Evolutionary conservation across 2,888 invertebrate species (phyloP).

Genomic region (Melieria crassipennis): DNA sequence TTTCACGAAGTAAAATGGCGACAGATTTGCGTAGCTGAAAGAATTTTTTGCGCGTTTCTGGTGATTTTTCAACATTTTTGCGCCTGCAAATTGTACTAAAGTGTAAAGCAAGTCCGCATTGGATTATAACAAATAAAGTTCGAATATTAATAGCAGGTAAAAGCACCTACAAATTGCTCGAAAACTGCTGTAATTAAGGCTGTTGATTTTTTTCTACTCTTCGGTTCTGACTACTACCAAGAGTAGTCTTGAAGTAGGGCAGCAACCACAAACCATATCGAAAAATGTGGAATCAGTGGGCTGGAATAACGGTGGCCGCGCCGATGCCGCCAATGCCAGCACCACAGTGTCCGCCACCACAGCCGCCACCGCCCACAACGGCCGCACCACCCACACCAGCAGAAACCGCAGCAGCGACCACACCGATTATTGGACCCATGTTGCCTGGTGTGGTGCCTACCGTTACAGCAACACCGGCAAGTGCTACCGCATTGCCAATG

Average conservation of each 20-base stretch:
- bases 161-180: neutral
- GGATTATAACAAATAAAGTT: neutral
- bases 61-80: constrained; percentile 4
- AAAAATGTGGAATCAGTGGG: constrained; percentile 59
- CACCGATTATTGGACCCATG: constrained; percentile 47
- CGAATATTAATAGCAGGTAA: neutral
- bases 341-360: constrained; percentile 50
- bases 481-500: constrained; percentile 4
- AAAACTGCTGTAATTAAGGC: neutral
- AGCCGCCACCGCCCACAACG: constrained; percentile 52
- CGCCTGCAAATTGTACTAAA: constrained; percentile 10
- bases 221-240: neutral
- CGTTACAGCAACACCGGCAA: constrained; percentile 10
- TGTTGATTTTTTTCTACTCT: neutral
- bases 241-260: constrained; percentile 3
- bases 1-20: constrained; percentile 54
- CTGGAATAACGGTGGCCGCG: constrained; percentile 37
- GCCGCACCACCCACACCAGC: constrained; percentile 42
- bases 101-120: neutral
- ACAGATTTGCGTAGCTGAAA: constrained; percentile 39
- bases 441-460: constrained; percentile 26
- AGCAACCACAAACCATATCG: neutral
- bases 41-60: constrained; percentile 4
- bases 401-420: constrained; percentile 15
- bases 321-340: constrained; percentile 43